Conservation (phyloP, 2,797 vertebrate species). For the Pelochelys cantorii region DNA sequence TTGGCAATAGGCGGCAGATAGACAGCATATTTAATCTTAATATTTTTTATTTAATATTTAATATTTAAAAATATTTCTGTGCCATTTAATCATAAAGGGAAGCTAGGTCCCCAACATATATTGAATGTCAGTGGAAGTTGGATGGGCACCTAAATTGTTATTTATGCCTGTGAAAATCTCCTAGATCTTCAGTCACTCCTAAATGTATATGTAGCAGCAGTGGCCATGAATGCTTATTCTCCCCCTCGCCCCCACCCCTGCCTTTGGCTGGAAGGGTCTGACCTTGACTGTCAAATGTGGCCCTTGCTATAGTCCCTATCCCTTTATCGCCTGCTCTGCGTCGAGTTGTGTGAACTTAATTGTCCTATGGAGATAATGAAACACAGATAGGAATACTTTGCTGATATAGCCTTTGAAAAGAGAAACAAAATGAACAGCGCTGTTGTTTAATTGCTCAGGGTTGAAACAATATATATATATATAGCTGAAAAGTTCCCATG, state of each 20-base stretch:
- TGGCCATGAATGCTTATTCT: neutral
- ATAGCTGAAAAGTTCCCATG: neutral
- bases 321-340: neutral
- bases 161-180: neutral
- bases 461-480: neutral
- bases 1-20: neutral
- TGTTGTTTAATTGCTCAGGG: constrained; percentile 36
- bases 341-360: neutral
- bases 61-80: too few species aligned
- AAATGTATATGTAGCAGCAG: neutral
- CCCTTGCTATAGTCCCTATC: neutral
- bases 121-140: neutral
- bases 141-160: neutral
- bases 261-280: neutral
- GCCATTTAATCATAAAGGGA: neutral
- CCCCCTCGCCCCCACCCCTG: neutral
- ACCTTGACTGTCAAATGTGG: neutral
- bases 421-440: constrained; percentile 32
- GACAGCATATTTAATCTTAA: too few species aligned
- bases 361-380: constrained; percentile 13
- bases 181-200: neutral
- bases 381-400: constrained; percentile 28
- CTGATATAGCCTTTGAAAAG: constrained; percentile 41
- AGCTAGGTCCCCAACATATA: neutral
- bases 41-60: too few species aligned